Evolutionary conservation across 2,888 invertebrate species (phyloP).

Genomic region (Chrysina gloriosa): DNA sequence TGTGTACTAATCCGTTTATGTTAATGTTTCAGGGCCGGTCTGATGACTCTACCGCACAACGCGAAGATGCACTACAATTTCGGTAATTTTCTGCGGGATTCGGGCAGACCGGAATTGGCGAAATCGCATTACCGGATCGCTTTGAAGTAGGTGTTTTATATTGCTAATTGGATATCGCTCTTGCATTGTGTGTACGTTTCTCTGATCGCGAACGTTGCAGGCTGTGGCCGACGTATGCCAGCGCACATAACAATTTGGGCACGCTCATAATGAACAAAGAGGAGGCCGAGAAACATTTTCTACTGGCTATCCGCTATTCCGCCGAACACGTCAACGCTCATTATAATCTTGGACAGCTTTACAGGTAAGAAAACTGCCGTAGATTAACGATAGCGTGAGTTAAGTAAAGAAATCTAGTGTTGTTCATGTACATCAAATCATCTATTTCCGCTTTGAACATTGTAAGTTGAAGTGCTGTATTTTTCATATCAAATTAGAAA

Average conservation of each 20-base stretch:
- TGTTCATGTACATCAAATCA: too few species aligned
- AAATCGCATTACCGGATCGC: constrained; percentile 83
- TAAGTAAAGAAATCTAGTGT: too few species aligned
- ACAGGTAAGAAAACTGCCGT: constrained; percentile 71
- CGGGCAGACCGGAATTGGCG: constrained; percentile 77
- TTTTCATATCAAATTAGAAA: too few species aligned
- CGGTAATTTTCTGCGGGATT: constrained; percentile 85
- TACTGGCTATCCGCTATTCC: constrained; percentile 78
- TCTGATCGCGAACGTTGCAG: constrained; percentile 65
- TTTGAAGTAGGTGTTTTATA: constrained; percentile 72
- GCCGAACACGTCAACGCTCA: constrained; percentile 85
- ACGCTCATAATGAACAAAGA: constrained; percentile 77
- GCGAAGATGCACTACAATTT: constrained; percentile 93
- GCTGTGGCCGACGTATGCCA: constrained; percentile 86
- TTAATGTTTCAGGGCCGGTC: constrained; percentile 75
- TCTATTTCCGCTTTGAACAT: too few species aligned
- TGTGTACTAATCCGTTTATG: constrained; percentile 10
- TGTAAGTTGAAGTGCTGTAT: too few species aligned
- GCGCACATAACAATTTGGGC: constrained; percentile 89
- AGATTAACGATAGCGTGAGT: too few species aligned
- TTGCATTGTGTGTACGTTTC: constrained; percentile 17
- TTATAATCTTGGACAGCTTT: constrained; percentile 85
- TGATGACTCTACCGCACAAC: constrained; percentile 83
- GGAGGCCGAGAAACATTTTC: constrained; percentile 82
- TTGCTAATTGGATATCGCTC: constrained; percentile 32